Percentiles rank a stretch among this genome's conserved stretches.
These are phyloP conservation scores for Pimephales promelas DNA, from an alignment of 2,113 vertebrate genomes.

Conservation along the genomic window DNA sequence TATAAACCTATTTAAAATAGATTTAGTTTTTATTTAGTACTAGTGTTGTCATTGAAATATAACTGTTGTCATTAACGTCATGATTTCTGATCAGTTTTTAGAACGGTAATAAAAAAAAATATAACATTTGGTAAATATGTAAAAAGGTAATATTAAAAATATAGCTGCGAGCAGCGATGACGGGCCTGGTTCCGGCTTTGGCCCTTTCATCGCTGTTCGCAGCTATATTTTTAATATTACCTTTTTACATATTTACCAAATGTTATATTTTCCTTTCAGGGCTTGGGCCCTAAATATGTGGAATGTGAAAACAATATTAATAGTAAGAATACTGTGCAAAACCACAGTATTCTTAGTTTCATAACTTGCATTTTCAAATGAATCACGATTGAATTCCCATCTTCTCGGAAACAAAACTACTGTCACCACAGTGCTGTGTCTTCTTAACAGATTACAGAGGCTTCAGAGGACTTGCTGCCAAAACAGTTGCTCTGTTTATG, in stretches of 20 bases:
- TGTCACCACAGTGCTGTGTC: neutral
- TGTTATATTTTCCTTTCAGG: too few relatives aligned
- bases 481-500: neutral
- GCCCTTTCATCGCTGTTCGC: too few relatives aligned
- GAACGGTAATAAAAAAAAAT: neutral
- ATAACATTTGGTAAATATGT: neutral
- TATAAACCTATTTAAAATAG: neutral
- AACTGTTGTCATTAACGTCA: neutral
- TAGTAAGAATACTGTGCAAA: neutral
- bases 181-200: too few relatives aligned
- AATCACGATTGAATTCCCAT: neutral
- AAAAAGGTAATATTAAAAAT: neutral
- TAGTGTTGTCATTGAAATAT: neutral
- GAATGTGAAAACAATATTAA: too few relatives aligned
- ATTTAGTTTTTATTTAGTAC: neutral
- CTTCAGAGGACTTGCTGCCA: neutral
- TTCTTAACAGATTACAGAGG: conserved; percentile 4
- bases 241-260: too few relatives aligned
- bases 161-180: too few relatives aligned
- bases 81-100: neutral
- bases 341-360: neutral
- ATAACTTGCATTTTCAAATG: neutral
- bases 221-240: too few relatives aligned
- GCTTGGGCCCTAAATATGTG: too few relatives aligned
- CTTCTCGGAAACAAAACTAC: neutral